Base-by-base conservation (phyloP, 2,113 vertebrate species). In the Notarius lentiginosus region DNA sequence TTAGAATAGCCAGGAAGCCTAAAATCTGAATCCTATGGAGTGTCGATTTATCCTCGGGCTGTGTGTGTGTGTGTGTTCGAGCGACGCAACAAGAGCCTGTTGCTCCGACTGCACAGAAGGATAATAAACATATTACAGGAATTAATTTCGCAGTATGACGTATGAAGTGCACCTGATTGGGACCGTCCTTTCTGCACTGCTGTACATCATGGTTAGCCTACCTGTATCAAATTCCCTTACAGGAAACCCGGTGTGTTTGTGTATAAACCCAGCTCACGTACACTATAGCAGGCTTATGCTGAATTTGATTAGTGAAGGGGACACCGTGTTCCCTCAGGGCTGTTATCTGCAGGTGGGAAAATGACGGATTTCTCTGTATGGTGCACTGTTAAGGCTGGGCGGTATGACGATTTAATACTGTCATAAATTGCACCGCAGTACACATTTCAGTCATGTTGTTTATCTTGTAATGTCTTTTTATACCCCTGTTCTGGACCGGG, bases 271-370 rank as follows among this genome's bases (percentile, higher is more conserved):
- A 10, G 5, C 12, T 55, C 47, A 3, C n/a, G n/a, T 65, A 22
- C 34, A 20, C 14, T 68, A 51, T 61, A 24, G 75, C 60, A 22
- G 61, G 15, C 56, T 41, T 34, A 9, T 24, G n/a, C 61, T 30
- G 27, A 86, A 30, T 82, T 61, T 82, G 68, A 82, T 87, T 73
- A 82, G 24, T n/a, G 68, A 61, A 51, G 47, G 20, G 85, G 73
- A 63, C 85, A 87, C n/a, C 27, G 47, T 82, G 79, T 87, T 82
- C 79, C n/a, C 75, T 9, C 24, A 2, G 5, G 34, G 79, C 56
- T 27, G 53, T 72, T 63, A 34, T 49, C 66, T 14, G 41, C 30
- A 30, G 85, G 85, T 72, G 77, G 85, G 55, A 86, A 72, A 58
- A 86, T 70, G 66, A 1, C 17, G 9, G 11, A 5, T 11, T 47